Evolutionary conservation across 2,797 vertebrate species (phyloP).

Genomic region (Vultur gryphus): DNA sequence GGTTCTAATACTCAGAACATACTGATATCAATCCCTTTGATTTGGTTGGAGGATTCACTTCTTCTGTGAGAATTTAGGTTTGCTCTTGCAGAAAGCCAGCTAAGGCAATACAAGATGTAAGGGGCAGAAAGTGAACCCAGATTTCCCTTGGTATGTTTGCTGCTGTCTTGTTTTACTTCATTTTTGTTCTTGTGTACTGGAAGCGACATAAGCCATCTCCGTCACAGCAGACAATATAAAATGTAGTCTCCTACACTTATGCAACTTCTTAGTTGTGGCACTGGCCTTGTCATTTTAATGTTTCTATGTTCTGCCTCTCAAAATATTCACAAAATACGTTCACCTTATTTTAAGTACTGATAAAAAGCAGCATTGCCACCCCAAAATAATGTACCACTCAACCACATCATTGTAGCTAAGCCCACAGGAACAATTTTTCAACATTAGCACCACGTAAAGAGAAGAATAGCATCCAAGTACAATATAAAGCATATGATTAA

Average conservation of each 20-base stretch:
- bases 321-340: neutral
- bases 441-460: neutral
- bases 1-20: neutral
- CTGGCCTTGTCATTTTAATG: neutral
- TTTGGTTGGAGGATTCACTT: neutral
- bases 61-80: neutral
- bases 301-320: neutral
- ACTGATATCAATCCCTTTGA: neutral
- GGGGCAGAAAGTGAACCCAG: neutral
- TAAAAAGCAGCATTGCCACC: neutral
- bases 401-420: neutral
- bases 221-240: neutral
- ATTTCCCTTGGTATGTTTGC: neutral
- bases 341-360: neutral
- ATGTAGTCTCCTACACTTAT: neutral
- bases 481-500: neutral
- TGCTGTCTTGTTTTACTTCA: neutral
- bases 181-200: neutral
- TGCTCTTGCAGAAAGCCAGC: neutral
- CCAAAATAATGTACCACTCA: neutral
- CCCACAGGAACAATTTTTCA: neutral
- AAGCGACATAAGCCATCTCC: neutral
- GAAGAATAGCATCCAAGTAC: neutral
- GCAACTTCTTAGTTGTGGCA: neutral
- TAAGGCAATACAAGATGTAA: neutral